Conservation (phyloP, 2,113 vertebrate species). For the Enhydra lutris region DNA sequence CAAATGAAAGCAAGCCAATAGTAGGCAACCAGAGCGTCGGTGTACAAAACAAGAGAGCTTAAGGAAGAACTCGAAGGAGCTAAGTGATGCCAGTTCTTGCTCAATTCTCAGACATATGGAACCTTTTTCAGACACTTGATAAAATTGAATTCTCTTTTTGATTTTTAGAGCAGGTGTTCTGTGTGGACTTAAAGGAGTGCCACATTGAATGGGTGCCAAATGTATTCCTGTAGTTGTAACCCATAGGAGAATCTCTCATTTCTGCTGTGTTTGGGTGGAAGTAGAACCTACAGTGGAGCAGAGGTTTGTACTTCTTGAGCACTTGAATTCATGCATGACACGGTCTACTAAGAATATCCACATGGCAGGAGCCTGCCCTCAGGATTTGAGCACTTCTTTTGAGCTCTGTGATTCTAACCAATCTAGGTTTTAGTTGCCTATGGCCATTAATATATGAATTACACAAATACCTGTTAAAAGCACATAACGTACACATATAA, state of each 20-base stretch:
- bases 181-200: background rate
- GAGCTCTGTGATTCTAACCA: background rate
- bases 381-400: background rate
- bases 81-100: background rate
- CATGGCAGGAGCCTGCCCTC: background rate
- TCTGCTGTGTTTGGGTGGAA: background rate
- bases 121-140: background rate
- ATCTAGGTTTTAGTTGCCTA: background rate
- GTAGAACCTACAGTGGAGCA: background rate
- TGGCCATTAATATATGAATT: background rate
- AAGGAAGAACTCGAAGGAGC: background rate
- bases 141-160: background rate
- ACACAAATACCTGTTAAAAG: background rate
- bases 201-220: background rate
- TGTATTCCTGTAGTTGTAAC: background rate
- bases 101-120: background rate
- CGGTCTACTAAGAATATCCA: background rate
- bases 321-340: background rate
- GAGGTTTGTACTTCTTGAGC: background rate
- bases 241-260: background rate
- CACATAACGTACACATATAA: background rate
- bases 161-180: background rate
- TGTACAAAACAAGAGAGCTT: background rate
- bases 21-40: background rate
- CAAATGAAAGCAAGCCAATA: background rate